Evolutionary conservation across 2,888 invertebrate species (phyloP).

Genomic region (Bugula neritina): DNA sequence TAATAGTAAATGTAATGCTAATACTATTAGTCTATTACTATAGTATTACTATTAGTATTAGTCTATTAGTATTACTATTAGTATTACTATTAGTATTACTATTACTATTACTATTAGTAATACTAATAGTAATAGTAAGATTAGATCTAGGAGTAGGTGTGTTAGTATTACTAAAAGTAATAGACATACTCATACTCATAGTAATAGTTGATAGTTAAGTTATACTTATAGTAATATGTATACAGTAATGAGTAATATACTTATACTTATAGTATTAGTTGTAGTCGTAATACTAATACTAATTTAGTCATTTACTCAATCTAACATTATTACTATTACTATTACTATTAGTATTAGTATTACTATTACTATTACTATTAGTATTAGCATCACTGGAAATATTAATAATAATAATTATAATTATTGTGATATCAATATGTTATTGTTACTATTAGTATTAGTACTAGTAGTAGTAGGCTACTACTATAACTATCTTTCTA

Average conservation of each 20-base stretch:
- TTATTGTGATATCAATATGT: background rate
- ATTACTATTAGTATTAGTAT: background rate
- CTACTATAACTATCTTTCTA: too few species aligned
- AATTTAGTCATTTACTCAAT: background rate
- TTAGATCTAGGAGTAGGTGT: too few species aligned
- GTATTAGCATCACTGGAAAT: background rate
- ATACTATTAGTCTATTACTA: too few species aligned
- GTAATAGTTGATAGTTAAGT: background rate
- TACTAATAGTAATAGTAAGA: too few species aligned
- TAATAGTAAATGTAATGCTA: too few species aligned
- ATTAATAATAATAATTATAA: background rate
- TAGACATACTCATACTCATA: too few species aligned
- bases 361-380: background rate
- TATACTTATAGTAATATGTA: background rate
- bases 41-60: background rate
- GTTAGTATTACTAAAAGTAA: too few species aligned
- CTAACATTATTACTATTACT: background rate
- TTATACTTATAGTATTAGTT: background rate
- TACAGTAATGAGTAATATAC: background rate
- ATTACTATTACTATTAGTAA: background rate
- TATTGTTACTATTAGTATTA: background rate
- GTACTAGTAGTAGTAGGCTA: too few species aligned
- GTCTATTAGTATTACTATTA: background rate
- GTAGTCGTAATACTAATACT: background rate
- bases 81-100: background rate